Evolutionary conservation across 2,888 invertebrate genomes (phyloP).

Genomic region (Drosophila rellima): DNA sequence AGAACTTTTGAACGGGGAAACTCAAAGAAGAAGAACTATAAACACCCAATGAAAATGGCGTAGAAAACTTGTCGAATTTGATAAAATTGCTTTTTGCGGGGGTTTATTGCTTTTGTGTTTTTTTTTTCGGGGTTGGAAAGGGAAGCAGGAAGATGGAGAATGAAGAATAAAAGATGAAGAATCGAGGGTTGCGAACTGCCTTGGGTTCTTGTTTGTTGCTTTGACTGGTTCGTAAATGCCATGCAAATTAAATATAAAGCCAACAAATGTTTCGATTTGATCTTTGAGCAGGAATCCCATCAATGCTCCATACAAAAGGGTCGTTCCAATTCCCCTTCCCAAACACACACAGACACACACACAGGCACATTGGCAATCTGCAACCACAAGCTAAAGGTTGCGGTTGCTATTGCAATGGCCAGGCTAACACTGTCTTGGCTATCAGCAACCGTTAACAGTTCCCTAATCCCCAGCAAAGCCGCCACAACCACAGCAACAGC

Average conservation of each 20-base stretch:
- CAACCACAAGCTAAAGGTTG: slow-evolving; percentile 48
- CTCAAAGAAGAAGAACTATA: slow-evolving; percentile 1
- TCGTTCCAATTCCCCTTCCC: no score
- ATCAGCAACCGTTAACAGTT: slow-evolving; percentile 38
- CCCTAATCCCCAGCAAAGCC: slow-evolving; percentile 11
- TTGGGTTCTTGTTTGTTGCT: slow-evolving; percentile 1
- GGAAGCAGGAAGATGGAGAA: not conserved
- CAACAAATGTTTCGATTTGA: slow-evolving; percentile 72
- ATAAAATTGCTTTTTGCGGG: slow-evolving; percentile 23
- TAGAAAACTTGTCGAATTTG: slow-evolving; percentile 42
- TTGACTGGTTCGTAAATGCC: slow-evolving; percentile 36
- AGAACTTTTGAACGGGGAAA: slow-evolving; percentile 1
- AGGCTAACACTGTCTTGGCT: slow-evolving; percentile 13
- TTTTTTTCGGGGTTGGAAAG: not conserved
- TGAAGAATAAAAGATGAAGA: not conserved
- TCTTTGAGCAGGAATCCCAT: slow-evolving; percentile 22
- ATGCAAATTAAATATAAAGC: slow-evolving; percentile 77
- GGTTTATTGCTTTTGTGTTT: slow-evolving; percentile 43
- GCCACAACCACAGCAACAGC: slow-evolving; percentile 16
- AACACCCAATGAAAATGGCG: slow-evolving; percentile 33
- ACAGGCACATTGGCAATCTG: not conserved
- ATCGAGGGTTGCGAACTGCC: not conserved
- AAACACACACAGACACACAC: not conserved
- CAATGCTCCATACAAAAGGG: slow-evolving; percentile 13
- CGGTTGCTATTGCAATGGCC: slow-evolving; percentile 29